A percentile compares a stretch with the other conserved stretches of the same genome.
phyloP scores from a whole-genome alignment of 1,140 invertebrate genomes.

The Metopolophium dirhodum region DNA sequence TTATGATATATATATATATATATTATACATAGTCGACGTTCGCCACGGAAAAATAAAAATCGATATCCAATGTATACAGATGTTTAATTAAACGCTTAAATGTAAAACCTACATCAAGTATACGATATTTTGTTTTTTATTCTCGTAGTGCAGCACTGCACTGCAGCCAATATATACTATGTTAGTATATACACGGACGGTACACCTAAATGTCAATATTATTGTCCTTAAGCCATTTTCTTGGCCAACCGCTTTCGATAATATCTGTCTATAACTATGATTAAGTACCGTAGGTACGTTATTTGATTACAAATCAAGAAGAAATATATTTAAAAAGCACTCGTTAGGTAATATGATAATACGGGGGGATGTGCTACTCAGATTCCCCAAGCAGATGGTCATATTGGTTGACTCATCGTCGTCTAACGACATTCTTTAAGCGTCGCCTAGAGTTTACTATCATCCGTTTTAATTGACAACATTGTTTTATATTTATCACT shows the following conservation, averaged over 20 bases:
- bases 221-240: not conserved
- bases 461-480: constrained; percentile 18
- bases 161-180: not conserved
- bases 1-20: too few relatives aligned
- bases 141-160: not conserved
- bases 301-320: constrained; percentile 2
- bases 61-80: not conserved
- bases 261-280: not conserved
- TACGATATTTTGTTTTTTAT: not conserved
- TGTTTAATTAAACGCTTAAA: not conserved
- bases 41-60: not conserved
- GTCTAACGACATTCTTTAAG: constrained; percentile 34
- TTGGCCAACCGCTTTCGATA: not conserved
- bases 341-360: constrained; percentile 20
- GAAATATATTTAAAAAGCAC: not conserved
- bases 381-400: constrained; percentile 40
- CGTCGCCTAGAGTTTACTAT: not conserved
- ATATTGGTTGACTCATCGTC: constrained; percentile 19
- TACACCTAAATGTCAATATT: not conserved
- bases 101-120: not conserved
- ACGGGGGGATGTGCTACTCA: not conserved
- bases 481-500: not conserved
- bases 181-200: not conserved
- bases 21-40: not conserved
- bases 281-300: not conserved